phyloP scores from a whole-genome alignment of 2,797 vertebrate genomes.

The Lophius americanus region DNA sequence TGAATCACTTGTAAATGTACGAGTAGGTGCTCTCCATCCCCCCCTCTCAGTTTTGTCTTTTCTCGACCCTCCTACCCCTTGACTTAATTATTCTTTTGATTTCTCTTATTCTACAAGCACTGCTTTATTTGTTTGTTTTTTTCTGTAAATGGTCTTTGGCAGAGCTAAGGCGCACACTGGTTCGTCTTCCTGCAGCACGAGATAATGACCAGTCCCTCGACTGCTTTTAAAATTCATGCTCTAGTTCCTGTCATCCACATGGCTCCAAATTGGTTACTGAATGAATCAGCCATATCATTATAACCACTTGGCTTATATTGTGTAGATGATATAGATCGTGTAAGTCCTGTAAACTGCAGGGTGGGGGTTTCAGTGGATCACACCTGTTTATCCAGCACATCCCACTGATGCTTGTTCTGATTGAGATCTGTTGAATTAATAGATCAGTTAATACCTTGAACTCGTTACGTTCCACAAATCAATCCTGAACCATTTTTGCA shows the following conservation, averaged over 20 bases:
- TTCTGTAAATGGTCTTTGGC: constrained; percentile 34
- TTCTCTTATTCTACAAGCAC: constrained; percentile 7
- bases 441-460: no score
- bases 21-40: constrained; percentile 41
- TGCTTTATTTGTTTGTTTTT: constrained; percentile 34
- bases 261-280: constrained; percentile 11
- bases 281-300: background rate
- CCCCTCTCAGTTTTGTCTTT: constrained; percentile 38
- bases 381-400: no score
- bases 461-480: no score
- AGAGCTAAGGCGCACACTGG: constrained; percentile 17
- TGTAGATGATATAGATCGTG: no score
- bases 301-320: no score
- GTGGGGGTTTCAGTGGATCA: no score
- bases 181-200: constrained; percentile 40
- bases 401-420: no score
- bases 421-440: no score
- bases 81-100: constrained; percentile 29
- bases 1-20: constrained; percentile 57
- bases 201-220: constrained; percentile 28
- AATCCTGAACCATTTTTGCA: no score
- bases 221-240: background rate
- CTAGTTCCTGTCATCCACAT: constrained; percentile 28
- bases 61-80: constrained; percentile 17
- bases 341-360: no score